These are phyloP conservation scores for Hoplostethus atlanticus DNA, from an alignment of 2,797 vertebrate genomes.

Conservation along the genomic window DNA sequence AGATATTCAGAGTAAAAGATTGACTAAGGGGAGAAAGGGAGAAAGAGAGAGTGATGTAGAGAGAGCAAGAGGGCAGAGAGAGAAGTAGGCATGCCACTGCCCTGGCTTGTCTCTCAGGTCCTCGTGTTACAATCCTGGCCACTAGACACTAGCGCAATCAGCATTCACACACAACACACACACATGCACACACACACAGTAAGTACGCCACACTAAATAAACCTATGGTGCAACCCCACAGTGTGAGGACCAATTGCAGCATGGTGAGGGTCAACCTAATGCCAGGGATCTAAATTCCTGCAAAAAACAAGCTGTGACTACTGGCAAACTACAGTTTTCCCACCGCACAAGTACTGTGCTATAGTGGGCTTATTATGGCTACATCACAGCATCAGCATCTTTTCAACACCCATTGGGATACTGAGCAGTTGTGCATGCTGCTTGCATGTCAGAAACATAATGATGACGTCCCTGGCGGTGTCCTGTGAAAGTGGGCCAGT, in stretches of 20 bases:
- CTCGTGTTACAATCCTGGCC: conserved; percentile 28
- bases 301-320: not conserved
- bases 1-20: not conserved
- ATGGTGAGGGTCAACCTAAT: conserved; percentile 41
- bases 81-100: not conserved
- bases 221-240: conserved; percentile 9
- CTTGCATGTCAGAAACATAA: conserved; percentile 16
- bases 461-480: conserved; percentile 13
- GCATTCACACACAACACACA: conserved; percentile 4
- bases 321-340: not conserved
- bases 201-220: conserved; percentile 39
- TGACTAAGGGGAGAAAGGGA: not conserved
- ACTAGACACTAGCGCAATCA: conserved; percentile 13
- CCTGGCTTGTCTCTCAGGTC: conserved; percentile 16
- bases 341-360: not conserved
- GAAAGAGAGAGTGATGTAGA: not conserved
- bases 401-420: conserved; percentile 19
- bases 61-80: not conserved
- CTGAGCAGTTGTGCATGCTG: conserved; percentile 10
- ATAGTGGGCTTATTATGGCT: conserved; percentile 11
- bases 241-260: conserved; percentile 14
- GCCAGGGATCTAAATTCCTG: conserved; percentile 20
- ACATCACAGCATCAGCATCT: not conserved
- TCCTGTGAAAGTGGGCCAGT: conserved; percentile 34
- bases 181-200: not conserved